Conservation (phyloP, 2,888 invertebrate genomes). For the Exocentrus adspersus region DNA sequence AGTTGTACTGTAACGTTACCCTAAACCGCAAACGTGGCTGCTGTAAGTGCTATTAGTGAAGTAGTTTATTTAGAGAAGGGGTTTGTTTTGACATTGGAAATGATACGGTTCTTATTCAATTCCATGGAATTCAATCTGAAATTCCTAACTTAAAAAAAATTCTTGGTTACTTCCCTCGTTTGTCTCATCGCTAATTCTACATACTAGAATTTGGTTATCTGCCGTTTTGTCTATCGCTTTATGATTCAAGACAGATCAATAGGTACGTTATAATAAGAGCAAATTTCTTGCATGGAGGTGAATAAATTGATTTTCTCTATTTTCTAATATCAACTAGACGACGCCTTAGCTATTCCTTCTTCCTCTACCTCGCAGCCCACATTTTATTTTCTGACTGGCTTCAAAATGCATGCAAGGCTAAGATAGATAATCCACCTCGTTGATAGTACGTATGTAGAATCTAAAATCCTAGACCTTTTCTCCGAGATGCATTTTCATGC, state of each 20-base stretch:
- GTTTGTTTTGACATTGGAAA: slow-evolving; percentile 1
- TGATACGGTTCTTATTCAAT: not conserved
- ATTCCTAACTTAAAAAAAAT: no score
- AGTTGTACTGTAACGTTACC: not conserved
- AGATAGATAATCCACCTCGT: not conserved
- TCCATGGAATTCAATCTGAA: not conserved
- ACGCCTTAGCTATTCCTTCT: not conserved
- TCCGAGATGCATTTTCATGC: not conserved
- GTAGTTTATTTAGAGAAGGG: not conserved
- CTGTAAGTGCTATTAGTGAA: not conserved
- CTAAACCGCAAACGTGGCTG: slow-evolving; percentile 14
- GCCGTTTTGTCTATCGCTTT: no score
- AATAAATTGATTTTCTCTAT: not conserved
- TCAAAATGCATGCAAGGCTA: not conserved
- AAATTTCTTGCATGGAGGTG: not conserved
- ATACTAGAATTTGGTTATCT: no score
- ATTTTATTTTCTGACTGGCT: not conserved
- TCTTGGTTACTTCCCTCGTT: no score
- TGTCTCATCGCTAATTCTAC: no score
- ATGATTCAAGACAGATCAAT: no score
- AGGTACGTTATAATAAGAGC: no score
- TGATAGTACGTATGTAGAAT: not conserved
- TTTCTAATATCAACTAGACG: not conserved
- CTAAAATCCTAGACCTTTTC: not conserved
- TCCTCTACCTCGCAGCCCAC: not conserved